These are phyloP conservation scores for Corythornis madagascariensis DNA, from an alignment of 2,113 vertebrate species.

Conservation along the genomic window DNA sequence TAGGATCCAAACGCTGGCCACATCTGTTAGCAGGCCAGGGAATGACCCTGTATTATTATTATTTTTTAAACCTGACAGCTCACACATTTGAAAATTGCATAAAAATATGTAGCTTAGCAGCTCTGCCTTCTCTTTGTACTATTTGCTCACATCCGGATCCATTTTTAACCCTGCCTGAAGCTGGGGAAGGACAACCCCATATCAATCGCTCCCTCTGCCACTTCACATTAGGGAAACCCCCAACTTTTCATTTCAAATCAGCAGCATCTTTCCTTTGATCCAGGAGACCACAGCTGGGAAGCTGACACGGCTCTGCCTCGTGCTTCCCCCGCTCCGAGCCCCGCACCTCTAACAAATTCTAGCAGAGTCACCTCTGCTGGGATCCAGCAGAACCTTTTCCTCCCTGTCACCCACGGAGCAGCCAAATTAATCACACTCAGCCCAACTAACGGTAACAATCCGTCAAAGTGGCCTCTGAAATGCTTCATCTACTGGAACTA, in stretches of 20 bases:
- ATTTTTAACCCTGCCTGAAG: slow-evolving; percentile 35
- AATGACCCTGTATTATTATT: slow-evolving; percentile 45
- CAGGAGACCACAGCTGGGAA: slow-evolving; percentile 24
- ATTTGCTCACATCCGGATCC: slow-evolving; percentile 36
- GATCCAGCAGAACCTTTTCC: slow-evolving; percentile 76
- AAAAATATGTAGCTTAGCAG: slow-evolving; percentile 26
- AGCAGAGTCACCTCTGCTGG: slow-evolving; percentile 74
- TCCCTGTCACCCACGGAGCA: slow-evolving; percentile 81
- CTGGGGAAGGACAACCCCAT: neutral
- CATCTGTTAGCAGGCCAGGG: slow-evolving; percentile 71
- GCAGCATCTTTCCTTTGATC: slow-evolving; percentile 54
- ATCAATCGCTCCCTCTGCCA: neutral
- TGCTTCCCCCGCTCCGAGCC: neutral
- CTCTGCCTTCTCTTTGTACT: slow-evolving; percentile 39
- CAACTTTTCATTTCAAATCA: slow-evolving; percentile 23
- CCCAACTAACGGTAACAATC: slow-evolving; percentile 90
- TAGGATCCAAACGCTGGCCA: slow-evolving; percentile 60
- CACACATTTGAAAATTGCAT: slow-evolving; percentile 60
- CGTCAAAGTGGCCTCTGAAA: slow-evolving; percentile 81
- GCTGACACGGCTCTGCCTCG: neutral
- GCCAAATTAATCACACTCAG: slow-evolving; percentile 94
- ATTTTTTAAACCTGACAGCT: slow-evolving; percentile 58
- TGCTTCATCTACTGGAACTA: slow-evolving; percentile 85
- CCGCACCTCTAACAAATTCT: slow-evolving; percentile 14
- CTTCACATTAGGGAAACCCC: neutral